Percentiles rank a stretch among this genome's conserved stretches.
These are phyloP conservation scores for Oreotrochilus melanogaster DNA, from an alignment of 2,113 vertebrate genomes.

Conservation along the genomic window DNA sequence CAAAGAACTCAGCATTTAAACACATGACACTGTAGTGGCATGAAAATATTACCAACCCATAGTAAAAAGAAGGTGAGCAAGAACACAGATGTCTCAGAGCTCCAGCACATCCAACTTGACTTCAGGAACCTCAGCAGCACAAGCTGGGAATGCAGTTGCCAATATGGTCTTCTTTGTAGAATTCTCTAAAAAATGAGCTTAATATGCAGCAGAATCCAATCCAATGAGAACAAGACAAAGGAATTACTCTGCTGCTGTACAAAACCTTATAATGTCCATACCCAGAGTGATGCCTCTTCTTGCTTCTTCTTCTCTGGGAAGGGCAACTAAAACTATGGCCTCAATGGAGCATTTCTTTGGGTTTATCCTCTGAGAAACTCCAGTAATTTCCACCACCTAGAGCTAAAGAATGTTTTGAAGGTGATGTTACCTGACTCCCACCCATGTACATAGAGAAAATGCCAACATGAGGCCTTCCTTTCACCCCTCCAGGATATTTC, in stretches of 20 bases:
- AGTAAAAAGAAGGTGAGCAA: background rate
- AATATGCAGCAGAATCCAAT: accelerated
- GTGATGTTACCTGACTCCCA: no score
- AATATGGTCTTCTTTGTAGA: background rate
- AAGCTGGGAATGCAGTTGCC: accelerated
- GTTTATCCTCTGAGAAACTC: background rate
- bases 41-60: background rate
- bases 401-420: background rate
- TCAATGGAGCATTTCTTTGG: background rate
- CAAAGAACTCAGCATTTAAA: background rate
- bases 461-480: background rate
- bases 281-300: no score
- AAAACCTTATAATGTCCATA: background rate
- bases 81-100: background rate
- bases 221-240: background rate
- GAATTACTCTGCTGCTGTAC: background rate
- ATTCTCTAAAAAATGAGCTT: background rate
- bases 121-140: background rate
- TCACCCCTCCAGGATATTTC: background rate
- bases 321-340: background rate
- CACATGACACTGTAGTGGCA: background rate
- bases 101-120: background rate
- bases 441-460: accelerated
- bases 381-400: background rate
- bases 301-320: background rate